These are phyloP conservation scores for Uromys caudimaculatus DNA, from an alignment of 2,797 vertebrate genomes.

Conservation along the genomic window DNA sequence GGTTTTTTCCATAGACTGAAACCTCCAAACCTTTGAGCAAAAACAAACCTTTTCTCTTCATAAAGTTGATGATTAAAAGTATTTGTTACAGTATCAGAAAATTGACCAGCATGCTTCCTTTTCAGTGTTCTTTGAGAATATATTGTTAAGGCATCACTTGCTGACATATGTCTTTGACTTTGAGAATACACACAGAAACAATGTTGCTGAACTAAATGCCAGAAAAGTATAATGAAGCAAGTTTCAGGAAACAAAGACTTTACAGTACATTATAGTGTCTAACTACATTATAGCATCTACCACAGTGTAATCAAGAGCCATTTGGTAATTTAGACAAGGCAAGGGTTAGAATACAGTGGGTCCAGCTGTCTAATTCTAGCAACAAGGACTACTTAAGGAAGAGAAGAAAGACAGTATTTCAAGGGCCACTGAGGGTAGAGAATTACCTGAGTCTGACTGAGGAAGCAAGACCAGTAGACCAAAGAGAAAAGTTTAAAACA, in stretches of 20 bases:
- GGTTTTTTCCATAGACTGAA: not conserved
- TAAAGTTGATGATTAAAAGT: not conserved
- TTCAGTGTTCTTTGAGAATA: not conserved
- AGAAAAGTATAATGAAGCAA: not conserved
- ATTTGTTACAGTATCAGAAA: not conserved
- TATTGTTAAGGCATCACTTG: constrained; percentile 3
- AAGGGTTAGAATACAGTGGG: not conserved
- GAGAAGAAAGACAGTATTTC: not conserved
- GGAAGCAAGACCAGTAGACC: not conserved
- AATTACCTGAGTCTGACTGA: not conserved
- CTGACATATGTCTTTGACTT: not conserved
- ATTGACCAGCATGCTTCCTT: not conserved
- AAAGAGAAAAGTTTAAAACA: not conserved
- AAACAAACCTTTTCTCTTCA: not conserved
- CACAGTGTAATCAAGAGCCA: not conserved
- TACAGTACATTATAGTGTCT: not conserved
- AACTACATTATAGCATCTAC: not conserved
- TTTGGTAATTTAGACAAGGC: constrained; percentile 13
- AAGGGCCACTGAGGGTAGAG: not conserved
- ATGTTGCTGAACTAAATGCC: not conserved
- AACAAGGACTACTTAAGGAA: not conserved
- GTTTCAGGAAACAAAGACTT: not conserved
- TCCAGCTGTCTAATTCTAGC: not conserved
- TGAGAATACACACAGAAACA: not conserved
- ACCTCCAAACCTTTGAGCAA: not conserved